Evolutionary conservation across 1,140 invertebrate species (phyloP).

Genomic region (Parapsyche elsis): DNA sequence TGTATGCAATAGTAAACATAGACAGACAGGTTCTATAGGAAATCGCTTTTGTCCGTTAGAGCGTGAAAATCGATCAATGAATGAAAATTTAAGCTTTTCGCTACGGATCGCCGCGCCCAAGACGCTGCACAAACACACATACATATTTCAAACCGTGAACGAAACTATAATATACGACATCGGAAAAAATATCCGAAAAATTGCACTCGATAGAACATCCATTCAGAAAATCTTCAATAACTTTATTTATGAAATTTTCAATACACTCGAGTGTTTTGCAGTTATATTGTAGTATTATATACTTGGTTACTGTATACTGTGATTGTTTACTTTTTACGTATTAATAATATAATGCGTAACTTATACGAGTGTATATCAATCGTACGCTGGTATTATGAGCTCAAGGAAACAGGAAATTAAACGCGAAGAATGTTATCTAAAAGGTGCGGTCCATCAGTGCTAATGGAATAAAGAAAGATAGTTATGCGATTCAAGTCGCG

Average conservation of each 20-base stretch:
- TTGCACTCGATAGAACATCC: too few species aligned
- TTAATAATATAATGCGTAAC: not conserved
- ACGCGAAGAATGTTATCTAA: slow-evolving; percentile 42
- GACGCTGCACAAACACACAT: too few species aligned
- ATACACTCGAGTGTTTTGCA: too few species aligned
- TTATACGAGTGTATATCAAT: not conserved
- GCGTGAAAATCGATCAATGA: slow-evolving; percentile 11
- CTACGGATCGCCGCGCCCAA: too few species aligned
- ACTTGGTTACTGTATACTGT: too few species aligned
- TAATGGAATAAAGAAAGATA: slow-evolving; percentile 35
- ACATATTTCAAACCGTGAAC: too few species aligned
- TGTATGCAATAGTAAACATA: not conserved
- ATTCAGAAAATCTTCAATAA: too few species aligned
- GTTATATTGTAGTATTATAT: too few species aligned
- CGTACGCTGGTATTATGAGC: slow-evolving; percentile 42
- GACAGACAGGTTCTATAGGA: not conserved
- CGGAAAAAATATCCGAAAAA: too few species aligned
- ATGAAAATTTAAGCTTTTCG: not conserved
- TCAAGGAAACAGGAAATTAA: slow-evolving; percentile 53
- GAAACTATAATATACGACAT: too few species aligned
- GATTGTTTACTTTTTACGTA: too few species aligned
- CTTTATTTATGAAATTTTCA: too few species aligned
- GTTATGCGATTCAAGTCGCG: slow-evolving; percentile 8
- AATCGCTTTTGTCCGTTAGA: not conserved
- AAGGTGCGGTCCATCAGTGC: slow-evolving; percentile 39